phyloP scores from a whole-genome alignment of 2,113 vertebrate species.

The Scatophagus argus region DNA sequence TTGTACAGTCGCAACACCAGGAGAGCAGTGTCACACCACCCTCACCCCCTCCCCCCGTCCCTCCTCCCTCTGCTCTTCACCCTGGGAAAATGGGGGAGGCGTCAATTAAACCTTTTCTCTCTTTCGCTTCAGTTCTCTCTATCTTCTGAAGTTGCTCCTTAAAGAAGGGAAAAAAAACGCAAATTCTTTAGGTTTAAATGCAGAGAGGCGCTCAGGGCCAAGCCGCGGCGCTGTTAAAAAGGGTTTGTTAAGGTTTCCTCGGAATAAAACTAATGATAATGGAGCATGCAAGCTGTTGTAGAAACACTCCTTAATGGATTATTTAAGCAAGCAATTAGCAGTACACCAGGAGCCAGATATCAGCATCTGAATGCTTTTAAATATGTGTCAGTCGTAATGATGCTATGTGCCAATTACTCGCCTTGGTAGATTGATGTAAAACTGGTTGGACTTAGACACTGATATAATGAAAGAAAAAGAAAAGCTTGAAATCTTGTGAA shows the following conservation, averaged over 20 bases:
- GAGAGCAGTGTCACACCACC: conserved; percentile 89
- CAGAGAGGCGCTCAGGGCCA: conserved; percentile 65
- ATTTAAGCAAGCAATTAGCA: conserved; percentile 79
- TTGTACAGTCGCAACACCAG: conserved; percentile 94
- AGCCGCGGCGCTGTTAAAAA: conserved; percentile 56
- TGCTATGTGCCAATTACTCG: conserved; percentile 51
- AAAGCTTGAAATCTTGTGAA: conserved; percentile 17
- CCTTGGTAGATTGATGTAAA: conserved; percentile 59
- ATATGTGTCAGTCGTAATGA: conserved; percentile 67
- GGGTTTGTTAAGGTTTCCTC: conserved; percentile 73
- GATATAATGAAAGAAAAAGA: conserved; percentile 18
- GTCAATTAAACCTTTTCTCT: conserved; percentile 87
- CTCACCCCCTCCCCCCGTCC: conserved; percentile 73
- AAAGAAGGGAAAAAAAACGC: conserved; percentile 49
- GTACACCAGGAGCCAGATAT: conserved; percentile 69
- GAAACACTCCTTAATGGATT: conserved; percentile 77
- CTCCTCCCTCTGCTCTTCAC: conserved; percentile 70
- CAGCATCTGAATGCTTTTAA: conserved; percentile 65
- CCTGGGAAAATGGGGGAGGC: conserved; percentile 92
- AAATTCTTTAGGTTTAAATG: conserved; percentile 87
- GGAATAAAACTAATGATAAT: conserved; percentile 79
- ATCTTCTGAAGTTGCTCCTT: conserved; percentile 73
- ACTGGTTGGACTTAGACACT: conserved; percentile 14
- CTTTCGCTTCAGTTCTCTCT: conserved; percentile 67
- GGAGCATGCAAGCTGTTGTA: conserved; percentile 71